A percentile compares a stretch with the other conserved stretches of the same genome.
These are phyloP conservation scores for Chroicocephalus ridibundus DNA, from an alignment of 2,113 vertebrate genomes.

Conservation along the genomic window DNA sequence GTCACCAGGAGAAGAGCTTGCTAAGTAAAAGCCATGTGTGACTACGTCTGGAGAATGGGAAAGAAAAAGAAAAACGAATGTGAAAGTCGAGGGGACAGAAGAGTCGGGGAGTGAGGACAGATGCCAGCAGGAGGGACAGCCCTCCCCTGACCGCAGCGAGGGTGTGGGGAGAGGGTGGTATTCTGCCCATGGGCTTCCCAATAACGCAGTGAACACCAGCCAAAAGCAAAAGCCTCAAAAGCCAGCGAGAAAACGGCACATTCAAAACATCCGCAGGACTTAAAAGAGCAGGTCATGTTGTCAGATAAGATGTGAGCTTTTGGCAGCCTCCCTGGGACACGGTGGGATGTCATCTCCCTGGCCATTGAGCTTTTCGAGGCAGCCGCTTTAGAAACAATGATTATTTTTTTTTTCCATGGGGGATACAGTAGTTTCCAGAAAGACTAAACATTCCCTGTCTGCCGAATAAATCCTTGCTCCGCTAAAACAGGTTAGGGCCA, in stretches of 20 bases:
- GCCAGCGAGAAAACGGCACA: background rate
- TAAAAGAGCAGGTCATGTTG: background rate
- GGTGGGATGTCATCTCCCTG: background rate
- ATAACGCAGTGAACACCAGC: background rate
- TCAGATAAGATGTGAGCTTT: background rate
- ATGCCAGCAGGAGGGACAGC: background rate
- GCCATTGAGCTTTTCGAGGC: background rate
- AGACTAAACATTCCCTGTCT: background rate
- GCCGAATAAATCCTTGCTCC: background rate
- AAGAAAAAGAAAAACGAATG: background rate
- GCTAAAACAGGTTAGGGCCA: background rate
- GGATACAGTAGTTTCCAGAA: background rate
- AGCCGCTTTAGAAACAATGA: background rate
- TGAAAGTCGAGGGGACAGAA: background rate
- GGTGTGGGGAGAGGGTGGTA: background rate
- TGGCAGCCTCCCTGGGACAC: background rate
- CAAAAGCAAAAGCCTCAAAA: background rate
- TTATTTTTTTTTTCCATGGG: background rate
- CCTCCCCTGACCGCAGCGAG: background rate
- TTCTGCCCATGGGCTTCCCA: background rate
- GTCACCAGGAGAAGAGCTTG: background rate
- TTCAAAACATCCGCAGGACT: background rate
- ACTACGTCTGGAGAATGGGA: background rate
- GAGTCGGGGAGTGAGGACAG: background rate
- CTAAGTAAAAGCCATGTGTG: background rate